Percentiles rank a stretch among this genome's conserved stretches.
These are phyloP conservation scores for Taenioides sp. DNA, from an alignment of 2,797 vertebrate species.

Conservation along the genomic window DNA sequence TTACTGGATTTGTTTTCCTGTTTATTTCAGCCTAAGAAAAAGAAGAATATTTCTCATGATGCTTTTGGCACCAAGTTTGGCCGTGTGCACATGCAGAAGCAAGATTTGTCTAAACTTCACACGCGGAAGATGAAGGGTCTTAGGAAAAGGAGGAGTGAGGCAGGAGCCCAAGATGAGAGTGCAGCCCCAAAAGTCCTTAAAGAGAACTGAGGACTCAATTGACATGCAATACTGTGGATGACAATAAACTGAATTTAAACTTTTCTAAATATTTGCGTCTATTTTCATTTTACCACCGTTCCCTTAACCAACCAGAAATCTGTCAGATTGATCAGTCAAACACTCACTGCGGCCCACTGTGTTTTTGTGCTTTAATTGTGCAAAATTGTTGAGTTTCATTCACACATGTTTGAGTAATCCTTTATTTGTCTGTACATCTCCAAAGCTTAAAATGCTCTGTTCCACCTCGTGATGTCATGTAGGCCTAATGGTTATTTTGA, in stretches of 20 bases:
- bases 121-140: slow-evolving; percentile 95
- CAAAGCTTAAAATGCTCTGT: too few relatives aligned
- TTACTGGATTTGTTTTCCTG: background rate
- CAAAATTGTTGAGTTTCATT: too few relatives aligned
- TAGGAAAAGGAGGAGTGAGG: slow-evolving; percentile 83
- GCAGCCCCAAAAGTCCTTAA: slow-evolving; percentile 76
- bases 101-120: slow-evolving; percentile 89
- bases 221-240: background rate
- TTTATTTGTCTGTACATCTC: too few relatives aligned
- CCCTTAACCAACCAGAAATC: background rate
- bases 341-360: too few relatives aligned
- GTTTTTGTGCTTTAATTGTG: too few relatives aligned
- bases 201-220: slow-evolving; percentile 42
- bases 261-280: background rate
- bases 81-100: slow-evolving; percentile 96
- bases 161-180: slow-evolving; percentile 36
- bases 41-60: slow-evolving; percentile 95
- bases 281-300: background rate
- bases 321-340: too few relatives aligned
- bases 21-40: slow-evolving; percentile 86
- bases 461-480: too few relatives aligned
- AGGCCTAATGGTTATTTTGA: too few relatives aligned
- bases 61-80: slow-evolving; percentile 90
- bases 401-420: too few relatives aligned
- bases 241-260: background rate